Conservation (phyloP, 2,888 invertebrate species). For the Scaptomyza polygonia region DNA sequence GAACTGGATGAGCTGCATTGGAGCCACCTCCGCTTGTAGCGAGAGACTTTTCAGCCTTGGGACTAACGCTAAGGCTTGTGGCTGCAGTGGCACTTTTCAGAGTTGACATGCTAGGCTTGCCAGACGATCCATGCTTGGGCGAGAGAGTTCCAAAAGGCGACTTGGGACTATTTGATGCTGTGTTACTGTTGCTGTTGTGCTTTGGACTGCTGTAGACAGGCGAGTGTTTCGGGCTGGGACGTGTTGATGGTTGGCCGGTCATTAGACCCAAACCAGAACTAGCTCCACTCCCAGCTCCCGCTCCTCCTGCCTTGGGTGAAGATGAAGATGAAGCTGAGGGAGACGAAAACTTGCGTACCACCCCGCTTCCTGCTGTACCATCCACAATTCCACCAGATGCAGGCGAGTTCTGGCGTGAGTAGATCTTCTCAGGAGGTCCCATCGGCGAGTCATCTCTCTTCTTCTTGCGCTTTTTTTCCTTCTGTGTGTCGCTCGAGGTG, state of each 20-base stretch:
- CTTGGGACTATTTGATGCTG: constrained; percentile 90
- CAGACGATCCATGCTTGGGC: constrained; percentile 91
- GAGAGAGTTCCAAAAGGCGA: constrained; percentile 90
- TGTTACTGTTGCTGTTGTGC: constrained; percentile 89
- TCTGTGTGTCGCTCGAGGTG: constrained; percentile 61
- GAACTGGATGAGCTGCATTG: constrained; percentile 4
- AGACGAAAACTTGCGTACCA: constrained; percentile 88
- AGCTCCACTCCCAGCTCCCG: constrained; percentile 41
- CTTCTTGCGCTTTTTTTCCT: constrained; percentile 91
- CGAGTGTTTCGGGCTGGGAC: constrained; percentile 89
- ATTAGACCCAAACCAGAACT: constrained; percentile 50
- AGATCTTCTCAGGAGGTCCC: constrained; percentile 90
- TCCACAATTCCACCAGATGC: constrained; percentile 71
- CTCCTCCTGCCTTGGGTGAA: constrained; percentile 78
- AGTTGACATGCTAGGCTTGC: constrained; percentile 95
- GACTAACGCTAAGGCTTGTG: constrained; percentile 80
- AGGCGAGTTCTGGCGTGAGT: constrained; percentile 87
- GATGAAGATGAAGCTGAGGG: constrained; percentile 82
- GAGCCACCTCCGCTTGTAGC: constrained; percentile 33
- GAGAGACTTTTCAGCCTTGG: constrained; percentile 74
- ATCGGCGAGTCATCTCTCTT: constrained; percentile 87
- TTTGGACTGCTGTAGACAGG: constrained; percentile 85
- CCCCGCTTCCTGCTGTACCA: constrained; percentile 86
- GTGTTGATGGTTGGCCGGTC: constrained; percentile 72
- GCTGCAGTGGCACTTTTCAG: constrained; percentile 89